A percentile compares a stretch with the other conserved stretches of the same genome.
These are phyloP conservation scores for Anser cygnoides DNA, from an alignment of 2,113 vertebrate species.

Conservation along the genomic window DNA sequence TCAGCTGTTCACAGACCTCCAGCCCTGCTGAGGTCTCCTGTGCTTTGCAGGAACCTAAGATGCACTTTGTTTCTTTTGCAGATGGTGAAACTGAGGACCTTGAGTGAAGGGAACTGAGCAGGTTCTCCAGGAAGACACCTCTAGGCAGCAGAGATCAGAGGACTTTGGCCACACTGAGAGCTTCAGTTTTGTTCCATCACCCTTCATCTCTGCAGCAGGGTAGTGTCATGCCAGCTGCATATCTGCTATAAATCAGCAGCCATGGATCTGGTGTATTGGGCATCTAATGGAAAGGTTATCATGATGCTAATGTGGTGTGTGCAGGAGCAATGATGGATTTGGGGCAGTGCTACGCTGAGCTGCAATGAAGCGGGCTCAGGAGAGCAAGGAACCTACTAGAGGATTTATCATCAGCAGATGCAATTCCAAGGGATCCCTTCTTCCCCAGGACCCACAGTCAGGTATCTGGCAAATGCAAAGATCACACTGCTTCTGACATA, in stretches of 20 bases:
- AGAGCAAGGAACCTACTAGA: background rate
- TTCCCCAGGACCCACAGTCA: background rate
- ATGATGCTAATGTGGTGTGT: background rate
- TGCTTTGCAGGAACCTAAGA: background rate
- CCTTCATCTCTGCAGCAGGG: background rate
- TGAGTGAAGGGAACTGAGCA: background rate
- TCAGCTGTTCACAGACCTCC: background rate
- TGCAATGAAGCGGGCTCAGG: background rate
- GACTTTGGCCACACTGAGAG: background rate
- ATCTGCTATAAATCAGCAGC: background rate
- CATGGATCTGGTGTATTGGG: background rate
- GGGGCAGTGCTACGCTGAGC: background rate
- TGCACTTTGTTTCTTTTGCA: accelerated
- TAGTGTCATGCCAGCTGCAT: accelerated
- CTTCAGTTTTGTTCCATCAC: background rate
- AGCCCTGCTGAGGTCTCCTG: background rate
- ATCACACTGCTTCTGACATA: background rate
- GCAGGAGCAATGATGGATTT: background rate
- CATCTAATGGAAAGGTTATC: background rate
- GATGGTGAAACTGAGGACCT: accelerated
- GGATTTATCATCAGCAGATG: background rate
- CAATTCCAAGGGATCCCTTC: background rate
- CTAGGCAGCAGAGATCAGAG: background rate
- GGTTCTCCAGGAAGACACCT: background rate
- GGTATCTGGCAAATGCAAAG: background rate